Base-by-base conservation (phyloP, 1,140 invertebrate genomes). In the Hypothenemus hampei region DNA sequence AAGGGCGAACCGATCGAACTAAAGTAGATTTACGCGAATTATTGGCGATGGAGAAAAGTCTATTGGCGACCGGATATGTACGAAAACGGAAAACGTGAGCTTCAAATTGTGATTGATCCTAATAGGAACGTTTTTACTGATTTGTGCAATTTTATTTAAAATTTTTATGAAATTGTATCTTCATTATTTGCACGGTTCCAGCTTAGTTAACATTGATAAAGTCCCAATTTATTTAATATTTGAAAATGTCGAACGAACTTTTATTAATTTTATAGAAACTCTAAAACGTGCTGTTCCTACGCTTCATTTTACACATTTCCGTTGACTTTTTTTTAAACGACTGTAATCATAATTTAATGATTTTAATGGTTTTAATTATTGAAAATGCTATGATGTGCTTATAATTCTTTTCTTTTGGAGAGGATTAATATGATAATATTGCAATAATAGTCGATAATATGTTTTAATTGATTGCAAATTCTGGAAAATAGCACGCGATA, bases 1-100 rank as follows among this genome's bases (percentile, higher is more conserved):
- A 51, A 37, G 48, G 48, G 19, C 33, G 23, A 22, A 13, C 36
- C 47, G 36, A 51, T 51, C 48, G 48, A 51, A 41, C 36, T 36
- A 51, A 51, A 51, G 48, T 51, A 51, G 48, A 51, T 51, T 51
- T 51, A 51, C 48, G 48, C 36, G 48, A 51, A 51, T 51, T 39
- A 41, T 51, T 19, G 37, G 13, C 48, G 48, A 40, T 51, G 20
- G 37, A 36, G 48, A 51, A 51, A 51, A 51, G 45, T 51, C 48
- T 51, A 51, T 51, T 26, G 48, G 15, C 36, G 36, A 41, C 36
- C n/a, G 20, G 33, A 11, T 31, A 31, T 8, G 4, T 44, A 23
- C 33, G 24, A 8, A 20, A 46, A 33, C 11, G 6, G 15, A 19
- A 18, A 18, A 13, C 6, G 6, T 33, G 41, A 26, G 21, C 19